Percentiles rank a stretch among this genome's conserved stretches.
Conservation (phyloP, 2,888 invertebrate species). For the Drosophila multiciliata region DNA sequence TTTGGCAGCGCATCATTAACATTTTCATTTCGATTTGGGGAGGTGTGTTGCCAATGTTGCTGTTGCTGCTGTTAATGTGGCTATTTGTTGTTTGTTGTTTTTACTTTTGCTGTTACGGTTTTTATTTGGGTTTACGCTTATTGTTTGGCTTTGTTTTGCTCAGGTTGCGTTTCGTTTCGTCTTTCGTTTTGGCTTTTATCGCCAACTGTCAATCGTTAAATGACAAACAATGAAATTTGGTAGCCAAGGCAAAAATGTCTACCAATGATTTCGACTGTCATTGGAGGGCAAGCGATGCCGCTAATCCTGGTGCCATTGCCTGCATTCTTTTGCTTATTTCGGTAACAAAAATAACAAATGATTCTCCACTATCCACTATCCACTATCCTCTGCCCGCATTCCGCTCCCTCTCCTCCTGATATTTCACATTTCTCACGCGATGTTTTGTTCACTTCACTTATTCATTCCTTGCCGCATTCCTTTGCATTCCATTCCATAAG, state of each 20-base stretch:
- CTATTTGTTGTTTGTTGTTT: slow-evolving; percentile 13
- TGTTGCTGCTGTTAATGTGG: slow-evolving; percentile 21
- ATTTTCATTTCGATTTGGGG: slow-evolving; percentile 65
- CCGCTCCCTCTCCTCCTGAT: not conserved
- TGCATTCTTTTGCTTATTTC: slow-evolving; percentile 60
- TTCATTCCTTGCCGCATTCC: slow-evolving; percentile 40
- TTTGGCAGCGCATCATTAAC: slow-evolving; percentile 69
- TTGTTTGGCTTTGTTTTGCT: slow-evolving; percentile 44
- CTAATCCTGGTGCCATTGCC: slow-evolving; percentile 63
- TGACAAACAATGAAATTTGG: slow-evolving; percentile 79
- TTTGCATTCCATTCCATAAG: slow-evolving; percentile 23
- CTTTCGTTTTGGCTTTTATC: slow-evolving; percentile 52
- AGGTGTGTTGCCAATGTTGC: slow-evolving; percentile 28
- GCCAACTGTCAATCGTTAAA: slow-evolving; percentile 78
- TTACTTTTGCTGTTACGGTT: slow-evolving; percentile 23
- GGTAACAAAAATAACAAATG: slow-evolving; percentile 76
- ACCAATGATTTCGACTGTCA: slow-evolving; percentile 67
- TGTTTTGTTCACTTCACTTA: slow-evolving; percentile 45
- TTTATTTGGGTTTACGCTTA: slow-evolving; percentile 32
- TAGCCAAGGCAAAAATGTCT: slow-evolving; percentile 59
- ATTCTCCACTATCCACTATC: slow-evolving; percentile 37
- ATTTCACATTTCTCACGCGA: slow-evolving; percentile 66
- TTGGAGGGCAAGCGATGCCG: slow-evolving; percentile 40
- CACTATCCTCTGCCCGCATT: not conserved
- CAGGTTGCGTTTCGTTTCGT: slow-evolving; percentile 31